Evolutionary conservation across 1,140 invertebrate genomes (phyloP).

Genomic region (Cydia pomonella): DNA sequence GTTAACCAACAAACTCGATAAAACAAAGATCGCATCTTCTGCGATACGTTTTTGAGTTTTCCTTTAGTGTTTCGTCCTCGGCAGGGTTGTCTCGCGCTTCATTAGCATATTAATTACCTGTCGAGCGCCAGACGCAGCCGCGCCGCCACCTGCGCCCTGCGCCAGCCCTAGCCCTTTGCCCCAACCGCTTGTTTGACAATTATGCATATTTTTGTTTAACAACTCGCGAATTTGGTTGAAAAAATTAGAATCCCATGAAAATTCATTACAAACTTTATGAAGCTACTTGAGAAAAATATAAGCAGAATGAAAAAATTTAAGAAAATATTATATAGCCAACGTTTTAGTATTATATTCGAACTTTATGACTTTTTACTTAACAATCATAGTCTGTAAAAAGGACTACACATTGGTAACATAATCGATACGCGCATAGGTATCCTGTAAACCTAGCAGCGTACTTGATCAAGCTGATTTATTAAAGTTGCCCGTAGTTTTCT

Average conservation of each 20-base stretch:
- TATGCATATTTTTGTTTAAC: constrained; percentile 48
- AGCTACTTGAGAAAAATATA: not conserved
- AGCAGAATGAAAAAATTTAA: not conserved
- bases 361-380: not conserved
- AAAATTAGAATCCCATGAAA: constrained; percentile 14
- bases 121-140: constrained; percentile 42
- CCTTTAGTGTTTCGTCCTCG: constrained; percentile 23
- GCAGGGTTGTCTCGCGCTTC: constrained; percentile 42
- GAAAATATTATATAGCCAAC: not conserved
- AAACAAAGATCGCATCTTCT: constrained; percentile 3
- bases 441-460: constrained; percentile 13
- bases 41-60: constrained; percentile 14
- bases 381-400: not conserved
- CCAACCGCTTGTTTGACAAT: constrained; percentile 43
- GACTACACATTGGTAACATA: not conserved
- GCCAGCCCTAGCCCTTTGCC: constrained; percentile 33
- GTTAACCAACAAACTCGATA: constrained; percentile 10
- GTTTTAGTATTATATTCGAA: not conserved
- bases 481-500: constrained; percentile 62
- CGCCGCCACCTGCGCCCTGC: constrained; percentile 41
- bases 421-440: constrained; percentile 12
- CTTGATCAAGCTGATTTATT: constrained; percentile 53
- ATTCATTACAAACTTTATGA: constrained; percentile 11
- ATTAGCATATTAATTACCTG: constrained; percentile 66
- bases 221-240: constrained; percentile 30